Conservation (phyloP, 2,888 invertebrate genomes). For the Synanthedon vespiformis region DNA sequence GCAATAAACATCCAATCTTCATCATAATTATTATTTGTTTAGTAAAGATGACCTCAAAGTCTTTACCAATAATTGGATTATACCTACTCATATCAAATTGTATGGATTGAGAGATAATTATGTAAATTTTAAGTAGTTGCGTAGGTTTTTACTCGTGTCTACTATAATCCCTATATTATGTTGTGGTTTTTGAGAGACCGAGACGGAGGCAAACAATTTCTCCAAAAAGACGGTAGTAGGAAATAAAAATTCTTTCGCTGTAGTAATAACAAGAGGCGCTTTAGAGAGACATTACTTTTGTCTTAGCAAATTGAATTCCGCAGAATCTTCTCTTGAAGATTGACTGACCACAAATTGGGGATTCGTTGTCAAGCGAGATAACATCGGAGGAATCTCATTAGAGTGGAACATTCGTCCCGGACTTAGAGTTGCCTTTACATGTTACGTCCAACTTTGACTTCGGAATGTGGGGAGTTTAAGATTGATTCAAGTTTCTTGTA, state of each 20-base stretch:
- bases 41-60: too few species aligned
- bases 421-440: conserved; percentile 34
- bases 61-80: too few species aligned
- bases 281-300: conserved; percentile 47
- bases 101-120: too few species aligned
- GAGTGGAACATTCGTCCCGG: conserved; percentile 41
- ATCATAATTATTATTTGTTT: too few species aligned
- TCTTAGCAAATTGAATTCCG: conserved; percentile 64
- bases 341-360: conserved; percentile 68
- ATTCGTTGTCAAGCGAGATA: conserved; percentile 64
- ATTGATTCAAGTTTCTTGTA: conserved; percentile 22
- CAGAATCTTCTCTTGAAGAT: conserved; percentile 46
- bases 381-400: conserved; percentile 66
- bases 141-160: too few species aligned
- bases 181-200: too few species aligned
- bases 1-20: too few species aligned
- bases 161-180: too few species aligned
- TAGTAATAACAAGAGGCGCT: conserved; percentile 19
- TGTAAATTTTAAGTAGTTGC: too few species aligned
- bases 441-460: conserved; percentile 35
- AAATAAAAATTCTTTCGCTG: background rate
- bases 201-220: too few species aligned
- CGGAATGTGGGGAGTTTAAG: conserved; percentile 35
- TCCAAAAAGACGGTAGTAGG: conserved; percentile 2
- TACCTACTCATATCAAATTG: too few species aligned